These are phyloP conservation scores for Anarhynchus alexandrinus DNA, from an alignment of 2,113 vertebrate genomes.

Conservation along the genomic window DNA sequence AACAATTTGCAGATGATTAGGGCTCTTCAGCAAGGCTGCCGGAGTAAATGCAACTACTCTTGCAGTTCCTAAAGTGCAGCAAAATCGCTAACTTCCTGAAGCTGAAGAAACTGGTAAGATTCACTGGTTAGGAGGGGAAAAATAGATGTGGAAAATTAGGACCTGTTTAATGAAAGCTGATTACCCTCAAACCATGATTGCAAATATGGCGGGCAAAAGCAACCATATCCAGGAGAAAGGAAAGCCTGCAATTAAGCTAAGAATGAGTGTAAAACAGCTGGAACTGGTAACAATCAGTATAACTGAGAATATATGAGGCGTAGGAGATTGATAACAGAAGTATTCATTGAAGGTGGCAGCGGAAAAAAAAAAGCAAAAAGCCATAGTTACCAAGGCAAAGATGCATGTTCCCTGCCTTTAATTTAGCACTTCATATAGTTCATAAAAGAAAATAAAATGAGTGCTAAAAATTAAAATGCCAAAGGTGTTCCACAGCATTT, in stretches of 20 bases:
- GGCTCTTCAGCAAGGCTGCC: neutral
- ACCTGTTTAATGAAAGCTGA: neutral
- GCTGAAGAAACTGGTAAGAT: neutral
- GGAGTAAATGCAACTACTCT: neutral
- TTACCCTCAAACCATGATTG: neutral
- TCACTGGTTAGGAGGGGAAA: neutral
- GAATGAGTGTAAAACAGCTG: neutral
- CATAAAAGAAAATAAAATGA: neutral
- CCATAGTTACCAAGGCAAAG: neutral
- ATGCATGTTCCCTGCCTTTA: neutral
- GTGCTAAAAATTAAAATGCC: neutral
- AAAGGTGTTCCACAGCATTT: neutral
- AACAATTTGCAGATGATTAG: neutral
- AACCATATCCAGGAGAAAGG: neutral
- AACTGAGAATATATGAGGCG: neutral
- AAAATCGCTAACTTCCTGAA: neutral
- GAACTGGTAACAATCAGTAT: neutral
- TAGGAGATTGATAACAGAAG: neutral
- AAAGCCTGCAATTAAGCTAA: neutral
- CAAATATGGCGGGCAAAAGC: neutral
- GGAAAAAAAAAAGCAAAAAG: too few species aligned
- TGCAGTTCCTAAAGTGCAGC: neutral
- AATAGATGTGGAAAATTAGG: neutral
- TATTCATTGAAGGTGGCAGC: neutral
- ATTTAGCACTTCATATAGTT: neutral